phyloP scores from a whole-genome alignment of 2,888 invertebrate genomes.

The Pristionchus mayeri region DNA sequence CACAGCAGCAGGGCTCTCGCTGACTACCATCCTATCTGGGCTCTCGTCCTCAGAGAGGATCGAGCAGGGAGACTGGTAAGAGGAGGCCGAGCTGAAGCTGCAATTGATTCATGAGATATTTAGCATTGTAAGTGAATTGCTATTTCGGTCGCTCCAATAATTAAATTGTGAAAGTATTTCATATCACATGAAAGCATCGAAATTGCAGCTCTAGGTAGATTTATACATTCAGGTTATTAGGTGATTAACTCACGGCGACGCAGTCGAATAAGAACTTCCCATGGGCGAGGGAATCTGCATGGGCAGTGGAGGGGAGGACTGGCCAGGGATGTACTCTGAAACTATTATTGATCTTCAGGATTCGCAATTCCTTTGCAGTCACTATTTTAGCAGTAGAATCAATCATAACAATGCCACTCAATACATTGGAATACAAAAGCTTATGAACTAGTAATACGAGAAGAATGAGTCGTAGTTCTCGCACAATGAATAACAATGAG shows the following conservation, averaged over 20 bases:
- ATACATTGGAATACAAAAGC: no score
- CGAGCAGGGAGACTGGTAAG: conserved; percentile 48
- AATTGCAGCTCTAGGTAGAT: background rate
- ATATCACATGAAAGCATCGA: no score
- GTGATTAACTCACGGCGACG: conserved; percentile 21
- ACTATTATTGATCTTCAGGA: no score
- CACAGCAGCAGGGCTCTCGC: background rate
- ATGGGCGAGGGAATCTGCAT: conserved; percentile 43
- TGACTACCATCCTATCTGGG: background rate
- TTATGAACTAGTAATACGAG: no score
- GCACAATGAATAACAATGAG: no score
- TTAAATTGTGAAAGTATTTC: background rate
- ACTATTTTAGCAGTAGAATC: no score
- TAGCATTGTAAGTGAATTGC: background rate
- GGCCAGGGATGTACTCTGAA: conserved; percentile 11
- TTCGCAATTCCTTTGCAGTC: no score
- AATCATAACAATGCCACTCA: no score
- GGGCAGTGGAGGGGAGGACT: conserved; percentile 35
- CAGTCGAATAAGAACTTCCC: conserved; percentile 26
- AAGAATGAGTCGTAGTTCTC: no score
- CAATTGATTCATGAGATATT: background rate
- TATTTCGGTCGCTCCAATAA: background rate
- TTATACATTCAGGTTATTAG: background rate
- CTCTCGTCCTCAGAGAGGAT: conserved; percentile 38
- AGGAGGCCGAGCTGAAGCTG: conserved; percentile 39